Evolutionary conservation across 2,797 vertebrate genomes (phyloP).

Genomic region (Gallinago nigripennis): DNA sequence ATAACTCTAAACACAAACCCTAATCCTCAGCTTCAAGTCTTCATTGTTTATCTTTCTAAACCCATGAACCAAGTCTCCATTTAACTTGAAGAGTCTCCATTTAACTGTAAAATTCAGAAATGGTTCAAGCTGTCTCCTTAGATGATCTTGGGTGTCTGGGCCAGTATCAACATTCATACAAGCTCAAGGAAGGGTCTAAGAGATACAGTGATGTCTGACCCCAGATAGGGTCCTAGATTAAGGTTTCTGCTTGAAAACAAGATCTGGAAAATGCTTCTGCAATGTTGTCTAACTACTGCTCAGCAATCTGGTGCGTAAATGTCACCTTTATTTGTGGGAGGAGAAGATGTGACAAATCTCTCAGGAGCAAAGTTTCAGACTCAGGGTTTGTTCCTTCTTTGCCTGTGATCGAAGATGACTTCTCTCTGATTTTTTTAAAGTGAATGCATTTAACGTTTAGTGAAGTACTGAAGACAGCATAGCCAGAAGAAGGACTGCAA

Average conservation of each 20-base stretch:
- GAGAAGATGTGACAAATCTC: background rate
- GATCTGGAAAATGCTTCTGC: background rate
- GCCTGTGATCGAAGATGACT: rapidly evolving
- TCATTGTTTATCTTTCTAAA: background rate
- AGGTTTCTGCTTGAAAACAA: background rate
- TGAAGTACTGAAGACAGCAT: background rate
- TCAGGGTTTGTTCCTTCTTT: background rate
- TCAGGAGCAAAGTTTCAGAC: background rate
- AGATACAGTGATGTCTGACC: background rate
- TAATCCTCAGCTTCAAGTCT: background rate
- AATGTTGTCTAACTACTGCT: rapidly evolving
- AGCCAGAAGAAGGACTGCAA: background rate
- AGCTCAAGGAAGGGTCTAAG: background rate
- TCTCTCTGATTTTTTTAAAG: background rate
- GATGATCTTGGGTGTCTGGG: background rate
- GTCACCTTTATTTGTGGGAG: background rate
- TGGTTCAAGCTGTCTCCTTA: background rate
- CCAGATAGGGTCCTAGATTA: background rate
- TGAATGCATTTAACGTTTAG: background rate
- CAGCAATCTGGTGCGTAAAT: background rate
- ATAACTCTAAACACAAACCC: background rate
- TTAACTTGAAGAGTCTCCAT: background rate
- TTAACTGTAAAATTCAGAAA: background rate
- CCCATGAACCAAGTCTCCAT: background rate
- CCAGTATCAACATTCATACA: background rate